Base-by-base conservation (phyloP, 1,140 invertebrate species). In the Microplitis demolitor region DNA sequence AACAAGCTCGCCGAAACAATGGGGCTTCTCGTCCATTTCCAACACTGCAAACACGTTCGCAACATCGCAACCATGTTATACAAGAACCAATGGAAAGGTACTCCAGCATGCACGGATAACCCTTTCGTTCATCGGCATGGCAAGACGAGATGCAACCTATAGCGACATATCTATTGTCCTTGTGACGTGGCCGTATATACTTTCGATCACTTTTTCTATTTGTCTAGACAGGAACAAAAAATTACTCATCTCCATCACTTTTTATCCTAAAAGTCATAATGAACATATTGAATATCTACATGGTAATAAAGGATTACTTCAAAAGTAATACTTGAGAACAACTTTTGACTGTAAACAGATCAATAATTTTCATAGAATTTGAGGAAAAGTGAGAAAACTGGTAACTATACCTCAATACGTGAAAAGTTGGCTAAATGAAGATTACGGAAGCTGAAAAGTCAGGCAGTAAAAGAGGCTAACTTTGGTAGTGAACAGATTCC, bases 1-100 rank as follows among this genome's bases (percentile, higher is more conserved):
- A 85, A 85, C 83, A 84, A 84, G 84, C 84, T 84, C 78, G 76
- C 72, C 76, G 71, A 81, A 78, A 85, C 84, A 85, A 85, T 85
- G 76, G 80, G 79, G 78, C 78, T 80, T 82, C 82, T 81, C 80
- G 81, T 83, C 80, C 84, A 80, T 82, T 84, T 81, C 82, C 79
- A 83, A 82, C 78, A 81, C 80, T 81, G 82, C 82, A 84, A 83
- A 85, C 84, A 83, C 78, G 80, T 64, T 69, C 81, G 80, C 82
- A 83, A 82, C 79, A 82, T 69, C 81, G 81, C 82, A 83, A 82
- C 79, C 83, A 78, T 82, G 82, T 79, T 80, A 8, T 45, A 71
- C 78, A 74, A 71, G 77, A 54, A 76, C 78, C 78, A 78, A 83
- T 80, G 70, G 76, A 69, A 72, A 78, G 73, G 74, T 72, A 80